Base-by-base conservation (phyloP, 1,140 invertebrate species). In the Nomia melanderi region DNA sequence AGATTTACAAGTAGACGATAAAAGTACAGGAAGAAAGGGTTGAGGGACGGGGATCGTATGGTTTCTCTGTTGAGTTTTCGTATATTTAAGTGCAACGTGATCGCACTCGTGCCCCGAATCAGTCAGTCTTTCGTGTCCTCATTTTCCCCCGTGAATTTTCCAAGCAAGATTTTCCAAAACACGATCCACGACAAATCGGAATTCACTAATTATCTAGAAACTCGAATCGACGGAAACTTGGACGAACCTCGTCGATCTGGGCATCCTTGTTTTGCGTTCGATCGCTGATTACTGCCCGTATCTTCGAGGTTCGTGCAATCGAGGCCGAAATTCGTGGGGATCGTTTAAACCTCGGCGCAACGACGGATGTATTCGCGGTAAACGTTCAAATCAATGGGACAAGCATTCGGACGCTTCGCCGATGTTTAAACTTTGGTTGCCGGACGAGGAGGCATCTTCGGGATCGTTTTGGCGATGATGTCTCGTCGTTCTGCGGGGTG, bases 51-150 rank as follows among this genome's bases (percentile, higher is more conserved):
- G n/a, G 50, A 60, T 73, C 70, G 11, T 59, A 20, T 57, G 78
- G 59, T 12, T 62, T 50, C 5, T 14, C 0, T 69, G 23, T 62
- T 56, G 9, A 31, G 20, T 81, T 31, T 81, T 41, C 25, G 65
- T 77, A 82, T 56, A 60, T 62, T 47, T 71, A 53, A 27, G 33
- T 23, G 57, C 54, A 31, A 67, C 56, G 67, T 69, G 71, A 44
- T 63, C 77, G 33, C 80, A 69, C 60, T 80, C 44, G 44, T 60
- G 27, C 11, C 62, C 17, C 12, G 25, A 50, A 69, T 41, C 41
- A 44, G 25, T 81, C 64, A 41, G 69, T 81, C 80, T 70, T 79
- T 82, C 41, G n/a, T n/a, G n/a, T n/a, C n/a, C n/a, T n/a, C n/a
- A n/a, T 14, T 66, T 71, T 75, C 39, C 65, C 71, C 69, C 47